Conservation (phyloP, 2,113 vertebrate genomes). For the Cyanistes caeruleus region DNA sequence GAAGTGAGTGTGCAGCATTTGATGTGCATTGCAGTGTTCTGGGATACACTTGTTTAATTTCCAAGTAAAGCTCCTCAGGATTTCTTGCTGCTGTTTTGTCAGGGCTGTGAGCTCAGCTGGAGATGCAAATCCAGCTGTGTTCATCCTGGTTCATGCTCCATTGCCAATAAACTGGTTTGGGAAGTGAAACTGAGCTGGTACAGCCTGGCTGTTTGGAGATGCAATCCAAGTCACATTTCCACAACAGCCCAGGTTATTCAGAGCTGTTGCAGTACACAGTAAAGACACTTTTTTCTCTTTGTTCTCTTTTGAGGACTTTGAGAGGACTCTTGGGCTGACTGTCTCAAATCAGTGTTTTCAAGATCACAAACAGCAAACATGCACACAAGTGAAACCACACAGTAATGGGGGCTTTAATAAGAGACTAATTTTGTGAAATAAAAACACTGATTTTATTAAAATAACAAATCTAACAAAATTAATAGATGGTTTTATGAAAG, state of each 20-base stretch:
- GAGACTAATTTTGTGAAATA: neutral
- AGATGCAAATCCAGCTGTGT: neutral
- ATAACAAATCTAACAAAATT: neutral
- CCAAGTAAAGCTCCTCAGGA: neutral
- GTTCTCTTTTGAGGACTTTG: neutral
- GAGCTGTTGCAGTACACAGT: neutral
- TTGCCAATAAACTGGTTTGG: neutral
- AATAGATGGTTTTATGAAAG: neutral
- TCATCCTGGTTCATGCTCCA: neutral
- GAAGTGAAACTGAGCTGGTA: neutral
- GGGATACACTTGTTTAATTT: neutral
- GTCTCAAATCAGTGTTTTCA: neutral
- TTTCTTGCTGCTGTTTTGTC: neutral
- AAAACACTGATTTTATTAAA: neutral
- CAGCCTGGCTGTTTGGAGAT: neutral
- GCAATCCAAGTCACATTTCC: neutral
- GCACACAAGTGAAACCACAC: neutral
- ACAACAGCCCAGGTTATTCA: neutral
- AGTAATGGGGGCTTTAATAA: neutral
- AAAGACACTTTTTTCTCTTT: neutral
- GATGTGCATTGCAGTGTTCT: neutral
- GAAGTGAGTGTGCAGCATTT: neutral
- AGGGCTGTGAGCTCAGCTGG: neutral
- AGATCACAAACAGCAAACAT: neutral
- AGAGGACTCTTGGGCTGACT: neutral